Evolutionary conservation across 2,888 invertebrate species (phyloP), one percentile per base, ranked within the genome.

Genomic region (Hemistola chrysoprasaria): DNA sequence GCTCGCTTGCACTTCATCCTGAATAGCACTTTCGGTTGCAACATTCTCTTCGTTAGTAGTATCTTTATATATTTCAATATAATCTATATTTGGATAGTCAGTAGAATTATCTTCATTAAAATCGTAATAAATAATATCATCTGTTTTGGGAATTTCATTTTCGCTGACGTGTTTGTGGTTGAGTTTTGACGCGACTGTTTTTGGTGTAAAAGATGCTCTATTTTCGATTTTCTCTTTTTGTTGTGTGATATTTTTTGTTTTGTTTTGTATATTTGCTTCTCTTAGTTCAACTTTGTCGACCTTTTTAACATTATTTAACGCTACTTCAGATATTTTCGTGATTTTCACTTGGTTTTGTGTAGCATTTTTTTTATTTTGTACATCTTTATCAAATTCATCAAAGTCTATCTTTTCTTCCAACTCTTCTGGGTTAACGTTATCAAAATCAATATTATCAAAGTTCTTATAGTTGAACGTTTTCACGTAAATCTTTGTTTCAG

Each of bases 1-100:
- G 1, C 21, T 33, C 20, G 38, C 43, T 8, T 39, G 38, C 22
- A 44, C 29, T 9, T 34, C 33, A 27, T 44, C 33, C n/a, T 22
- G 6, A 8, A 42, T 26, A 25, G 22, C 26, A 8, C 1, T 11
- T 27, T 47, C 49, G 3, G 72, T 73, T 1, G 59, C 34, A 1
- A 64, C 40, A 9, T 64, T 48, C 25, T 70, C 62, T 59, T 85
- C 85, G 42, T 79, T 78, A 0, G 79, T 83, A 0, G 79, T 82
- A 37, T 86, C 85, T 55, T 82, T 84, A 38, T 83, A 86, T 6
- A 81, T 39, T 5, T 84, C 85, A 33, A 83, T 44, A 42, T 86
- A 86, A 50, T 86, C 84, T 27, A 84, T 62, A 0, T 68, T 63
- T 0, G 75, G 77, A 47, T 86, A 86, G 54, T 86, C 86, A 1